Base-by-base conservation (phyloP, 92 coral and sea anemone genomes). In the Umimayanthus kanabou region DNA sequence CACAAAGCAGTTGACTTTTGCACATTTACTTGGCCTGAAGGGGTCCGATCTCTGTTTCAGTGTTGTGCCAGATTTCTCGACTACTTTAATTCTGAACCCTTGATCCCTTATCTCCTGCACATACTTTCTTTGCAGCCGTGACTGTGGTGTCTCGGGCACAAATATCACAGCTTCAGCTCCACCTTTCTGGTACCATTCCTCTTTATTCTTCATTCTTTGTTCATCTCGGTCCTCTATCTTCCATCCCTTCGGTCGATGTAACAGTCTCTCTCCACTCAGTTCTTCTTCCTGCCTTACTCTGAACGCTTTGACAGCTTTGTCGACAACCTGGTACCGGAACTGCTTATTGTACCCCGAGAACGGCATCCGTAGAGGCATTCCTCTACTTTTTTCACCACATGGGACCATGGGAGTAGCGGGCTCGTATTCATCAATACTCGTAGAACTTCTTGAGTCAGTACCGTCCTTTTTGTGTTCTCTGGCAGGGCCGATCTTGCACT, bases 111-210 rank as follows among this genome's bases (percentile, higher is more conserved):
- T 84, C 49, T 91, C 80, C 65, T 45, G 43, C 74, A 75, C 65
- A 43, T 39, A 82, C 6, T 29, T 80, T 8, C 45, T 57, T 39
- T 87, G 83, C 33, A 91, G 67, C 23, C 75, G 82, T 29, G 89
- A 88, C 0, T 80, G 39, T 0, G 91, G 93, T 14, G 91, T 84
- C 37, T 91, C 91, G 39, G 93, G 91, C 25, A 88, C 93, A 73
- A 84, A 91, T 30, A 81, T 91, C 49, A 82, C 88, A 1, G 55
- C 85, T 33, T 89, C 83, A 58, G 49, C 80, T 3, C 92, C 94
- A 3, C 81, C 94, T 50, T 85, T 85, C 81, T 45, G 85, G 80
- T 58, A 91, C 92, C 94, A 91, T 16, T 43, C 39, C 22, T 80
- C 71, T 37, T 45, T 37, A 30, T 50, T 78, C 40, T 8, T 73